A percentile compares a stretch with the other conserved stretches of the same genome.
phyloP scores from a whole-genome alignment of 2,797 vertebrate genomes.

The Florisuga fusca region DNA sequence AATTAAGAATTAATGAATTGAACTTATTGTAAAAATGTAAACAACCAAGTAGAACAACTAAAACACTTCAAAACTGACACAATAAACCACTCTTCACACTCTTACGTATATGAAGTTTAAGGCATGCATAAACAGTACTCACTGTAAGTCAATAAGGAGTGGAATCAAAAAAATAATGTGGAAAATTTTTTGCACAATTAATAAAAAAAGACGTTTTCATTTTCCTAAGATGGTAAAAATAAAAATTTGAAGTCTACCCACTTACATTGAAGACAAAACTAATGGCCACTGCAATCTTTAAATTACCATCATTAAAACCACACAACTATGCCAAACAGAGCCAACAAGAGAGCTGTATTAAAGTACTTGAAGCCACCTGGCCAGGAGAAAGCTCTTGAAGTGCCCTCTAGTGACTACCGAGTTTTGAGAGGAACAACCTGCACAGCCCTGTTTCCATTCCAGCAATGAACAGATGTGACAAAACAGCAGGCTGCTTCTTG shows the following conservation, averaged over 20 bases:
- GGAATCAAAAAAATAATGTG: not conserved
- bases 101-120: not conserved
- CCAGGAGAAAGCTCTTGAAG: not conserved
- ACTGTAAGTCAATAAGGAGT: not conserved
- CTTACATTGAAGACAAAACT: not conserved
- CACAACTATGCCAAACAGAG: too few relatives aligned
- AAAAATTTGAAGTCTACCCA: not conserved
- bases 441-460: not conserved
- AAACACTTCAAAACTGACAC: not conserved
- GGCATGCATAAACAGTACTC: not conserved
- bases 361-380: not conserved
- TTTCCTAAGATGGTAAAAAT: not conserved
- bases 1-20: not conserved
- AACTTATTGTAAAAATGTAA: not conserved
- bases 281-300: not conserved
- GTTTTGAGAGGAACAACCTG: not conserved
- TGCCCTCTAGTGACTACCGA: conserved; percentile 34
- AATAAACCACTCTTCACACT: not conserved
- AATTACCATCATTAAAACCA: not conserved
- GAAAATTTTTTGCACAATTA: not conserved
- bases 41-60: not conserved
- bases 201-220: not conserved
- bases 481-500: not conserved
- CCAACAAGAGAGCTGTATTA: too few relatives aligned
- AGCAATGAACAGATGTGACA: not conserved